Conservation (phyloP, 1,140 invertebrate genomes). For the Pseudomyrmex sp. region DNA sequence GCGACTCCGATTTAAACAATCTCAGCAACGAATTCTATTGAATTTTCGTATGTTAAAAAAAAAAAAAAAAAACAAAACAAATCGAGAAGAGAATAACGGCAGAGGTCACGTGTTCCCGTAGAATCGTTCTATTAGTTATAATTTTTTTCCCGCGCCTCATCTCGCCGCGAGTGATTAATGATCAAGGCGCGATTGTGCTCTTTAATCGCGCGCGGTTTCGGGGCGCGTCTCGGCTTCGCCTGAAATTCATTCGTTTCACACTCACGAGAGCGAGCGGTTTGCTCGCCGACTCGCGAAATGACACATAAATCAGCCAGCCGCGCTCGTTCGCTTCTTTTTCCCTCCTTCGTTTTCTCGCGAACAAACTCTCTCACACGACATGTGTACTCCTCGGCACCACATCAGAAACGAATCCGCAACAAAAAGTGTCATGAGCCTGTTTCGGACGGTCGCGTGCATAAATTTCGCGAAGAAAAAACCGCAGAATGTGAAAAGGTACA, state of each 20-base stretch:
- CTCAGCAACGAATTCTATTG: too few species aligned
- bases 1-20: too few species aligned
- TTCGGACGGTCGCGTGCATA: background rate
- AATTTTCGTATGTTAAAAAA: too few species aligned
- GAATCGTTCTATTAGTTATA: slow-evolving; percentile 21
- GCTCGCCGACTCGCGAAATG: slow-evolving; percentile 23
- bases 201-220: slow-evolving; percentile 29
- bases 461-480: background rate
- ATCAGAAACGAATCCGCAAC: slow-evolving; percentile 20
- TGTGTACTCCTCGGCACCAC: background rate
- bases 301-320: slow-evolving; percentile 46
- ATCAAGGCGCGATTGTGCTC: slow-evolving; percentile 20
- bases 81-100: background rate
- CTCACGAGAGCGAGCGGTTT: slow-evolving; percentile 3
- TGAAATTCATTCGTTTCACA: slow-evolving; percentile 56
- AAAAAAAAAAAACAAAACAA: background rate
- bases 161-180: slow-evolving; percentile 41
- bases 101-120: background rate
- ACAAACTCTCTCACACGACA: slow-evolving; percentile 11
- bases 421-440: slow-evolving; percentile 14
- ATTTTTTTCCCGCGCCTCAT: slow-evolving; percentile 32
- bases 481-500: background rate
- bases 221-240: slow-evolving; percentile 9
- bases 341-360: background rate
- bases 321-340: slow-evolving; percentile 4